These are phyloP conservation scores for Actinemys pallida DNA, from an alignment of 2,113 vertebrate genomes.

Conservation along the genomic window DNA sequence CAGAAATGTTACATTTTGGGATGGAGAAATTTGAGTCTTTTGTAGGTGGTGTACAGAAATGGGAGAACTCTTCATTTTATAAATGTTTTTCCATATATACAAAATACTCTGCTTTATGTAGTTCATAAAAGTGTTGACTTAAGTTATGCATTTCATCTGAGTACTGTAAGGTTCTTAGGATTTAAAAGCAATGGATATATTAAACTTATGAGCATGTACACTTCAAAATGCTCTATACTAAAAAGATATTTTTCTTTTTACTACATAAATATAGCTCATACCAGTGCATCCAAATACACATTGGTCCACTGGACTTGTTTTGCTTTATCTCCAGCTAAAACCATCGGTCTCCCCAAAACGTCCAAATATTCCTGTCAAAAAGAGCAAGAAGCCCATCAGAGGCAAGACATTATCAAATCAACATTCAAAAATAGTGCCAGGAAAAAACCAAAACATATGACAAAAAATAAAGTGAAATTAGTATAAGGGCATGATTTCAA, in stretches of 20 bases:
- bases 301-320: constrained; percentile 99
- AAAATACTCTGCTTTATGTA: neutral
- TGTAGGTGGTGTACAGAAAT: neutral
- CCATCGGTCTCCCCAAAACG: constrained; percentile 97
- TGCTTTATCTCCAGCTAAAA: constrained; percentile 92
- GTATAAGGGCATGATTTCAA: neutral
- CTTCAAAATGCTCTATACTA: neutral
- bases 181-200: neutral
- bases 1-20: neutral
- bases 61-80: neutral
- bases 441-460: neutral
- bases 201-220: neutral
- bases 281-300: constrained; percentile 96
- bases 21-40: neutral
- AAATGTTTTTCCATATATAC: neutral
- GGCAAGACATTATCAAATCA: neutral
- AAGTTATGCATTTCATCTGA: neutral
- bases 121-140: neutral
- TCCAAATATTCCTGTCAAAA: constrained; percentile 93
- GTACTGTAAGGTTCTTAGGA: neutral
- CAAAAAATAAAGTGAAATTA: neutral
- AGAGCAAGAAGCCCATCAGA: neutral
- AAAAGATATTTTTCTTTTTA: neutral
- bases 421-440: neutral
- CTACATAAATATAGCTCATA: constrained; percentile 73